Conservation (phyloP, 2,888 invertebrate genomes). For the Pseudolycoriella hygida region DNA sequence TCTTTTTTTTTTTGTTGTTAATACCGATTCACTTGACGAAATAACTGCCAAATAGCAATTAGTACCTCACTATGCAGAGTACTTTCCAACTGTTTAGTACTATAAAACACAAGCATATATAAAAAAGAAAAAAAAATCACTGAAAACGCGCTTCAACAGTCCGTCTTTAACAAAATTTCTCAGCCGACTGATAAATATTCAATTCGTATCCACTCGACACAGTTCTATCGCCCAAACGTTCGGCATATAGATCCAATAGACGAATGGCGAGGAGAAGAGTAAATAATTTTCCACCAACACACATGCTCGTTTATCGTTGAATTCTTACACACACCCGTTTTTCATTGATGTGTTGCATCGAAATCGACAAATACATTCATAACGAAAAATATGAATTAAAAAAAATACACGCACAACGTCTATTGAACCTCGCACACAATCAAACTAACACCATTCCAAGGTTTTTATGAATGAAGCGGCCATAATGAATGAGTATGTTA, state of each 20-base stretch:
- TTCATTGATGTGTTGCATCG: slow-evolving; percentile 2
- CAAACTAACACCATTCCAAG: slow-evolving; percentile 9
- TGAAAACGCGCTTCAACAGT: slow-evolving; percentile 9
- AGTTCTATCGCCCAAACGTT: slow-evolving; percentile 9
- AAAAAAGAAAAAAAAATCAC: slow-evolving; percentile 6
- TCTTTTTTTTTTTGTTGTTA: no score
- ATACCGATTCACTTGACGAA: no score
- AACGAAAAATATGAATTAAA: slow-evolving; percentile 1
- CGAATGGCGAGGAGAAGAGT: neutral
- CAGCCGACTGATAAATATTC: slow-evolving; percentile 13
- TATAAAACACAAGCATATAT: neutral
- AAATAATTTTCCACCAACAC: neutral
- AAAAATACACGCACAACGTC: neutral
- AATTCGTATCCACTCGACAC: slow-evolving; percentile 10
- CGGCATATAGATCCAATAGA: neutral
- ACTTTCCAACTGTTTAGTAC: no score
- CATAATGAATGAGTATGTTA: slow-evolving; percentile 12
- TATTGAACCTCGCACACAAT: slow-evolving; percentile 3
- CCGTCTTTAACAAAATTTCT: slow-evolving; percentile 12
- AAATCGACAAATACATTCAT: neutral
- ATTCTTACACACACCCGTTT: neutral
- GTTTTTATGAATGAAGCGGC: slow-evolving; percentile 15
- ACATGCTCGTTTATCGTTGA: neutral
- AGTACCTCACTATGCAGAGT: no score
- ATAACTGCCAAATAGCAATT: no score